Conservation (phyloP, 2,888 invertebrate species). For the Leptopilina drosophilae region DNA sequence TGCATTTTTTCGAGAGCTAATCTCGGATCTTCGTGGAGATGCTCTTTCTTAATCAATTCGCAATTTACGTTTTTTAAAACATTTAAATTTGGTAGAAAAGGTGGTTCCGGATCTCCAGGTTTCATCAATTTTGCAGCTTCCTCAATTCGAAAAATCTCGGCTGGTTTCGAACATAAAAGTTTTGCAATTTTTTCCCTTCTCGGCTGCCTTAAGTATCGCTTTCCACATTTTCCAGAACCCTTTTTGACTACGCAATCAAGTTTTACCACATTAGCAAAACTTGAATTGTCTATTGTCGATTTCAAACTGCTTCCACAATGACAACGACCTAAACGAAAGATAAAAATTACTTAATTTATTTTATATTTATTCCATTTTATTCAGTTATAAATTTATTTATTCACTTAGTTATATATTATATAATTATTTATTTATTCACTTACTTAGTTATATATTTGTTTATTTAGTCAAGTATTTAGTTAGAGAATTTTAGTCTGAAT, state of each 20-base stretch:
- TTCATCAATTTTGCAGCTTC: not conserved
- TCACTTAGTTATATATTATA: too few species aligned
- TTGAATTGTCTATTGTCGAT: not conserved
- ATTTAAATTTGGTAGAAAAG: constrained; percentile 2
- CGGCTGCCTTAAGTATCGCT: not conserved
- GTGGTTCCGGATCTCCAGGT: constrained; percentile 35
- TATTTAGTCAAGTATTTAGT: too few species aligned
- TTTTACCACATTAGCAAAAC: not conserved
- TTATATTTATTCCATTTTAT: too few species aligned
- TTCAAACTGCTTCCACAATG: not conserved
- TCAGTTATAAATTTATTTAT: too few species aligned
- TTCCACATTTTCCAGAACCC: not conserved
- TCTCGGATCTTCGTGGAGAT: constrained; percentile 5
- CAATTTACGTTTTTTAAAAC: constrained; percentile 8
- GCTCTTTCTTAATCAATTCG: not conserved
- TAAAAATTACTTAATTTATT: too few species aligned
- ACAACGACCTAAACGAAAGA: not conserved
- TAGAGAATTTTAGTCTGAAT: too few species aligned
- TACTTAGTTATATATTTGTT: too few species aligned
- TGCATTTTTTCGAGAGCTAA: not conserved
- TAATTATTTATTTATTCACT: too few species aligned
- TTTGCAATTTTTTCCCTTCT: not conserved
- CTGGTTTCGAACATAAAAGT: not conserved
- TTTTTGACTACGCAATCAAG: not conserved
- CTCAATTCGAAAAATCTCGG: constrained; percentile 3